These are phyloP conservation scores for Myopa tessellatipennis DNA, from an alignment of 2,888 invertebrate species.

Conservation along the genomic window DNA sequence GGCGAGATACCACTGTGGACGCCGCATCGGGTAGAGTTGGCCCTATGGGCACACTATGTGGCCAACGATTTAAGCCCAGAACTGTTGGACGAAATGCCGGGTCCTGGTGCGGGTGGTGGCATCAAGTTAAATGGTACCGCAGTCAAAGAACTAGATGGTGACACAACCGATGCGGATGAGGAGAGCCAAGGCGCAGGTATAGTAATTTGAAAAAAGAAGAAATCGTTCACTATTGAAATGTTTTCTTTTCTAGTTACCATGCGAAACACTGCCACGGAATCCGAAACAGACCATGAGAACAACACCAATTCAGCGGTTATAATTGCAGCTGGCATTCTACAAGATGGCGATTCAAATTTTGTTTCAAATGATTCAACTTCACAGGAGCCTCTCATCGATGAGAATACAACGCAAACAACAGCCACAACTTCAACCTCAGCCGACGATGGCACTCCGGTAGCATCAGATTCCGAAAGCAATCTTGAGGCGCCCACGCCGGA, in stretches of 20 bases:
- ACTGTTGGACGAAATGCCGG: constrained; percentile 81
- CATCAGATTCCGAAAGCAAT: constrained; percentile 81
- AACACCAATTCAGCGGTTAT: constrained; percentile 54
- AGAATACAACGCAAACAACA: constrained; percentile 70
- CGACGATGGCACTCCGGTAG: constrained; percentile 55
- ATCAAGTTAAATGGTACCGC: constrained; percentile 57
- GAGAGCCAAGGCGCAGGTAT: constrained; percentile 61
- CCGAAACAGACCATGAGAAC: constrained; percentile 60
- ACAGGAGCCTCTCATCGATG: constrained; percentile 64
- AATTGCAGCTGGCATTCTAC: constrained; percentile 42
- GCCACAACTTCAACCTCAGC: constrained; percentile 62
- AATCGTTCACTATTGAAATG: not conserved
- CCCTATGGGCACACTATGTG: constrained; percentile 93
- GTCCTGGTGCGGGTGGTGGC: constrained; percentile 53
- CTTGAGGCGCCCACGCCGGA: constrained; percentile 73
- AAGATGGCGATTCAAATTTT: constrained; percentile 64
- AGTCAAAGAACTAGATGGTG: constrained; percentile 50
- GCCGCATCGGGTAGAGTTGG: constrained; percentile 85
- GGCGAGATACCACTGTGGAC: constrained; percentile 73
- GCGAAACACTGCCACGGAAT: constrained; percentile 57
- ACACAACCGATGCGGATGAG: constrained; percentile 62
- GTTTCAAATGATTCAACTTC: constrained; percentile 66
- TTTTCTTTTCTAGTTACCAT: constrained; percentile 45
- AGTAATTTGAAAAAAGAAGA: constrained; percentile 21
- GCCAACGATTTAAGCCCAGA: constrained; percentile 87